phyloP scores from a whole-genome alignment of 2,113 vertebrate species.

The Microcebus murinus region DNA sequence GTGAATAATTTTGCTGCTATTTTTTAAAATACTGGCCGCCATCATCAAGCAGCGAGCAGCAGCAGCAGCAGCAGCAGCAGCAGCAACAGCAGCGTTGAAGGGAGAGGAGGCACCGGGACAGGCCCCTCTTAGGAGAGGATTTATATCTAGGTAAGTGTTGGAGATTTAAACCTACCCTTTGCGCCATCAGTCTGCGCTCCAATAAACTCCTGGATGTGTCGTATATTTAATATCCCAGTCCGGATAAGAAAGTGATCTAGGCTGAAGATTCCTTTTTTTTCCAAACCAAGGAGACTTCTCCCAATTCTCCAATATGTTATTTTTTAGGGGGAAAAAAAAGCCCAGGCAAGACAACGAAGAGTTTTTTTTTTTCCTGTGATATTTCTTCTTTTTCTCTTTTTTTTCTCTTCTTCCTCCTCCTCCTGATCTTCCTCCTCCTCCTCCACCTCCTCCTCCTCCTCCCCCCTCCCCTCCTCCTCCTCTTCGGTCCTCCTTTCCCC shows the following conservation, averaged over 20 bases:
- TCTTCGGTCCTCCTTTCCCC: slow-evolving; percentile 69
- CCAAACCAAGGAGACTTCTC: slow-evolving; percentile 94
- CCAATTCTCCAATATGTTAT: slow-evolving; percentile 91
- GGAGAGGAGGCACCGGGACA: slow-evolving; percentile 78
- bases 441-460: slow-evolving; percentile 50
- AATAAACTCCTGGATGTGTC: slow-evolving; percentile 99
- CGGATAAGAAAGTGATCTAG: slow-evolving; percentile 95
- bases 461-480: slow-evolving; percentile 57
- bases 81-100: slow-evolving; percentile 8
- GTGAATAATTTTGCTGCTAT: slow-evolving; percentile 90
- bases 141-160: slow-evolving; percentile 95
- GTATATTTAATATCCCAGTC: slow-evolving; percentile 99
- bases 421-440: slow-evolving; percentile 83
- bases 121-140: slow-evolving; percentile 93
- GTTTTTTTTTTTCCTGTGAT: slow-evolving; percentile 91
- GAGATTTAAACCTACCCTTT: slow-evolving; percentile 99
- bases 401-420: slow-evolving; percentile 82
- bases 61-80: background rate
- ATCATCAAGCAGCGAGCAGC: slow-evolving; percentile 82
- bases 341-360: slow-evolving; percentile 86
- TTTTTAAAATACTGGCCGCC: slow-evolving; percentile 89
- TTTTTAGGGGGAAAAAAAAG: slow-evolving; percentile 70
- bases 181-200: slow-evolving; percentile 99
- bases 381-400: slow-evolving; percentile 87
- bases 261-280: slow-evolving; percentile 90